Evolutionary conservation across 2,797 vertebrate genomes (phyloP).

Genomic region (Picus viridis): DNA sequence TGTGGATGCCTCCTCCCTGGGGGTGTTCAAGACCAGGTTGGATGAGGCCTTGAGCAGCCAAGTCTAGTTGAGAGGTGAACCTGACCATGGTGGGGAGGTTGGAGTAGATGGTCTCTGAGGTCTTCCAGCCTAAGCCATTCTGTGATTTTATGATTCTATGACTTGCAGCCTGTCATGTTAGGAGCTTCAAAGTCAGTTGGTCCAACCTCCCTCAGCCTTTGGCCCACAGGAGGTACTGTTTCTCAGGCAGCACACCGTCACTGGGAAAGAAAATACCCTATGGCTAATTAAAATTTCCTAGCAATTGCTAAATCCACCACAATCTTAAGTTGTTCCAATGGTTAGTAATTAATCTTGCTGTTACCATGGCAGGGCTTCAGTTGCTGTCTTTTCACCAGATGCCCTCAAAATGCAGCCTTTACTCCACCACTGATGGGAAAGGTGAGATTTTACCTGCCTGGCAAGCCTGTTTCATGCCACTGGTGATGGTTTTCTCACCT

Average conservation of each 20-base stretch:
- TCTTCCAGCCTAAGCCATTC: too few species aligned
- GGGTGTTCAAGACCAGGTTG: too few species aligned
- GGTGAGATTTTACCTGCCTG: not conserved
- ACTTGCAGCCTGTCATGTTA: not conserved
- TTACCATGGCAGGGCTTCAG: not conserved
- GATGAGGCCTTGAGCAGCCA: too few species aligned
- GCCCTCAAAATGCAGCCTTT: not conserved
- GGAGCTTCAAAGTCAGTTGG: fast-evolving
- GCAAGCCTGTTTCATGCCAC: not conserved
- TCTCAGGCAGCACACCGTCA: fast-evolving
- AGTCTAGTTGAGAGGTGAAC: too few species aligned
- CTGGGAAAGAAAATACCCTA: not conserved
- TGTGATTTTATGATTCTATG: too few species aligned
- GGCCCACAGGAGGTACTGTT: not conserved
- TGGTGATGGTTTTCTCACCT: fast-evolving
- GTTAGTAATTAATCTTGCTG: not conserved
- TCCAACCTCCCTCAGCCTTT: fast-evolving
- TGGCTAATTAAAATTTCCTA: constrained; percentile 23
- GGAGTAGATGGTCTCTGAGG: too few species aligned
- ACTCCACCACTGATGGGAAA: fast-evolving
- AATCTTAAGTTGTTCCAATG: not conserved
- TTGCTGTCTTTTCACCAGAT: not conserved
- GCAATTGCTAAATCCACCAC: not conserved
- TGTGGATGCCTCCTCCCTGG: too few species aligned
- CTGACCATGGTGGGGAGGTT: too few species aligned